Base-by-base conservation (phyloP, 1,140 invertebrate genomes). In the Bombus waltoni region DNA sequence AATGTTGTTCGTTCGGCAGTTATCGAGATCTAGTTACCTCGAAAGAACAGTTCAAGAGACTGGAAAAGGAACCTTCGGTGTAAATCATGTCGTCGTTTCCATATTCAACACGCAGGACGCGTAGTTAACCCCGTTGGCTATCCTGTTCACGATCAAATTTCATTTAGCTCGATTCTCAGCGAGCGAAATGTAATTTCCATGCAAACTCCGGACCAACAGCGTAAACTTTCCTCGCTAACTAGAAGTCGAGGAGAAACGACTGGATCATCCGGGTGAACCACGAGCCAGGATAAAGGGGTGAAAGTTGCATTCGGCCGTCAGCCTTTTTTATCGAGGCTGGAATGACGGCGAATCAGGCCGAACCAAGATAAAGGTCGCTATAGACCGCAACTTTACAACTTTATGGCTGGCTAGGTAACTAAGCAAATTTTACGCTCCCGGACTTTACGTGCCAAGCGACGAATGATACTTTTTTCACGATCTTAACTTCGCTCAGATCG, bases 151-250 rank as follows among this genome's bases (percentile, higher is more conserved):
- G 84, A 89, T 89, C 87, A 86, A 89, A 88, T 89, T 82, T 89
- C 88, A 74, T 86, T 89, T 85, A 53, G 87, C 87, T 89, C 74
- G 80, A 89, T 89, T 89, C 83, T 86, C 87, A 71, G 68, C 87
- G 47, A 82, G 47, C 70, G 71, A 89, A 89, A 87, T 90, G 82
- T 71, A 87, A 89, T 87, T 85, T 87, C 73, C 59, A 71, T 86
- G 75, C n/a, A 89, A 90, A 90, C 89, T 90, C 79, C 32, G 8
- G 42, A 35, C 11, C 74, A n/a, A 25, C 65, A 15, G 75, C 47
- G 62, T 44, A 59, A 88, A 81, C 79, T 89, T 88, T 68, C 65
- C 59, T 53, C 32, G 59, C 75, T 78, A 68, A 83, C 82, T 83
- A 40, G 59, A 9, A 35, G 42, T n/a, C 70, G 25, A 72, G 70